Evolutionary conservation across 2,888 invertebrate genomes (phyloP), one percentile per base, ranked within the genome.

Genomic region (Artemia sinica): DNA sequence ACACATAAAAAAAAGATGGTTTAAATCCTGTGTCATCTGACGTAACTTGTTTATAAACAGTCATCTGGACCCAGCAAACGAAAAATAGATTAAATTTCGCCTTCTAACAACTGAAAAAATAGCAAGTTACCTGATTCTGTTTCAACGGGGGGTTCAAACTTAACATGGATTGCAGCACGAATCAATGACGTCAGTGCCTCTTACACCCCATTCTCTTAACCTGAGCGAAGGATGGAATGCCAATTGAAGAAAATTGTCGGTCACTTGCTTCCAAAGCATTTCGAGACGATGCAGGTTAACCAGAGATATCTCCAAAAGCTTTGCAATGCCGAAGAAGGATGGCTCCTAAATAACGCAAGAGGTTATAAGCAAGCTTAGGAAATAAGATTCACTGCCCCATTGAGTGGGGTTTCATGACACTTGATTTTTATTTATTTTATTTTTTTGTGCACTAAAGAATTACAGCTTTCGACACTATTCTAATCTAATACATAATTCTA

Each of bases 151-250:
- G 89, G 84, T 12, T 84, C 84, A 77, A 91, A 90, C 76, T 90
- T 89, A 76, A 88, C 88, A 73, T 88, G 87, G 73, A 96, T 82
- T 3, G 95, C 93, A 0, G 91, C 88, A 77, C 90, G 91, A 0
- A 96, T 92, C 66, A 97, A 81, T 76, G 91, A 91, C 0, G 96
- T 95, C 69, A 97, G 86, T 0, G 95, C 94, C 78, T 95, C 94
- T 0, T n/a, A 95, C 94, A 0, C 96, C 96, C 95, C 95, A 97
- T 77, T 94, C 94, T 52, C 97, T 81, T 91, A 97, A 91, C 72
- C 91, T 81, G 73, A 91, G 89, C 75, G 92, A 93, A 0, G 94
- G 91, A 79, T 95, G 95, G 76, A 92, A 91, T 76, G 94, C 94
- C 71, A 94, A 93, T 80, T 95, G 94, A 66, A 96, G 78, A n/a